Conservation (phyloP, 2,797 vertebrate genomes). For the Falco rusticolus region DNA sequence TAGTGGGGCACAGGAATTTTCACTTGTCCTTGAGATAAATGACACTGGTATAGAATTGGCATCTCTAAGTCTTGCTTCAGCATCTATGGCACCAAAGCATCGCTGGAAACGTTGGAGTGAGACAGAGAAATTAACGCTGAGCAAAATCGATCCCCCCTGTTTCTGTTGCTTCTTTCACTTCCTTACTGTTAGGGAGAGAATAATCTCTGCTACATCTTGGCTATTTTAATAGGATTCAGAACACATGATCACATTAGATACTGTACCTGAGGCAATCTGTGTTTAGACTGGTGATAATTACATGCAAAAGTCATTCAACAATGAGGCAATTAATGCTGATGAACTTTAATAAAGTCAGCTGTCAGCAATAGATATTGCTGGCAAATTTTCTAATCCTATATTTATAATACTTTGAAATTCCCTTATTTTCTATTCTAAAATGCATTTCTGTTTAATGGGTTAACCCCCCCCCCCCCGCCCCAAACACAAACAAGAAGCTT, state of each 20-base stretch:
- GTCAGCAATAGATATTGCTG: slow-evolving; percentile 75
- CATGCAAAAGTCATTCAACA: slow-evolving; percentile 74
- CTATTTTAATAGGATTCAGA: slow-evolving; percentile 65
- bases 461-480: background rate
- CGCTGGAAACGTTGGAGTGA: background rate
- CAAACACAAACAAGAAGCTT: slow-evolving; percentile 24
- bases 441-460: slow-evolving; percentile 69
- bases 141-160: background rate
- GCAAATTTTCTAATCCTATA: slow-evolving; percentile 76
- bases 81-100: background rate
- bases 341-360: slow-evolving; percentile 80
- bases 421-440: slow-evolving; percentile 69
- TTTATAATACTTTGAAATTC: slow-evolving; percentile 74
- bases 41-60: slow-evolving; percentile 28
- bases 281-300: slow-evolving; percentile 78
- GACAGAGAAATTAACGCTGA: background rate
- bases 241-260: slow-evolving; percentile 68
- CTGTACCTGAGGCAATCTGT: slow-evolving; percentile 74
- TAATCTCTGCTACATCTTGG: slow-evolving; percentile 48
- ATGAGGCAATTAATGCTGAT: slow-evolving; percentile 79
- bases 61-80: slow-evolving; percentile 22
- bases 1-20: slow-evolving; percentile 59
- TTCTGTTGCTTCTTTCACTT: slow-evolving; percentile 29
- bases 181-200: slow-evolving; percentile 6
- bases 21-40: slow-evolving; percentile 66